Evolutionary conservation across 1,140 invertebrate genomes (phyloP).

Genomic region (Teleogryllus occipitalis): DNA sequence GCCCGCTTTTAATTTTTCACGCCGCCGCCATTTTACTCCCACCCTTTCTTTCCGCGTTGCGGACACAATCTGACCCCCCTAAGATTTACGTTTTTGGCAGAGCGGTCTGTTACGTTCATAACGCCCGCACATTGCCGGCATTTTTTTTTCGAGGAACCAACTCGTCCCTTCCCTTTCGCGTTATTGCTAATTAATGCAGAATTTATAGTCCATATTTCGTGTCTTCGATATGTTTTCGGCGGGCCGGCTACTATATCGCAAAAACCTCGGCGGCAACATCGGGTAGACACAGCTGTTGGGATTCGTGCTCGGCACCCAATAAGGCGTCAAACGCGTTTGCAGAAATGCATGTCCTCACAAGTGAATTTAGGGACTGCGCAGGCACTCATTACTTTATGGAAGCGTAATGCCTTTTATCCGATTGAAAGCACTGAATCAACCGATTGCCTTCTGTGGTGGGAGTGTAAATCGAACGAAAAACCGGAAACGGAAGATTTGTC

Average conservation of each 20-base stretch:
- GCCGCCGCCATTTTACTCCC: background rate
- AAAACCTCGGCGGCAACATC: background rate
- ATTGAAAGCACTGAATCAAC: no score
- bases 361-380: no score
- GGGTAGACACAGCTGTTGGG: background rate
- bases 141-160: background rate
- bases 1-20: slow-evolving; percentile 4
- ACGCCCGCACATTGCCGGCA: background rate
- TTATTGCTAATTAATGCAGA: background rate
- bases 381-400: no score
- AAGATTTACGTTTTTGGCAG: background rate
- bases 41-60: background rate
- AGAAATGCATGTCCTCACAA: no score
- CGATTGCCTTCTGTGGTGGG: no score
- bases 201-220: background rate
- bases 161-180: background rate
- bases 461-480: no score
- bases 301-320: background rate
- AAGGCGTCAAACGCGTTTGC: background rate
- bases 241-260: background rate
- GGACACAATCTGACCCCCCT: background rate
- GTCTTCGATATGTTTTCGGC: background rate
- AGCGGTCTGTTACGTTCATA: background rate
- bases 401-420: no score
- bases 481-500: no score